Evolutionary conservation across 2,113 vertebrate genomes (phyloP).

Genomic region (Isichthys henryi): DNA sequence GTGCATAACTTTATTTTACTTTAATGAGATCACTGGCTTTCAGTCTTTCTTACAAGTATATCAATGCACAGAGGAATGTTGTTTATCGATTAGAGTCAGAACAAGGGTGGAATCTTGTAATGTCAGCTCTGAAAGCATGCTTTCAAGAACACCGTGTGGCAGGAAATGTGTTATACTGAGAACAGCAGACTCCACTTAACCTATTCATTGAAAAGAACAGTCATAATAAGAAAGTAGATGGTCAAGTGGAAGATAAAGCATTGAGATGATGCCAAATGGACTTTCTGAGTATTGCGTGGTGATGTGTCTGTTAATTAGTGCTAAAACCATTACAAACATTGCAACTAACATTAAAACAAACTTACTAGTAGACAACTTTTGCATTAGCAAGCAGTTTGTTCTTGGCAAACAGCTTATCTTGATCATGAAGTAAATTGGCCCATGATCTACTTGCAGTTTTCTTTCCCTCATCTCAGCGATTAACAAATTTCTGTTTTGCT

Average conservation of each 20-base stretch:
- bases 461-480: constrained; percentile 13
- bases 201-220: constrained; percentile 13
- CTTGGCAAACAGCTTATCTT: constrained; percentile 17
- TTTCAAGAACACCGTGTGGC: constrained; percentile 20
- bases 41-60: constrained; percentile 20
- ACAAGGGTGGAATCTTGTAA: constrained; percentile 29
- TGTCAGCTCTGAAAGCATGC: not conserved
- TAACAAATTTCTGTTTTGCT: constrained; percentile 21
- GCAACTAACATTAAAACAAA: not conserved
- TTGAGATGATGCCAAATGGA: constrained; percentile 20
- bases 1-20: constrained; percentile 35
- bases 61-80: constrained; percentile 30
- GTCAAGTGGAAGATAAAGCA: not conserved
- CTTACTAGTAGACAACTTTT: not conserved
- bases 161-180: constrained; percentile 24
- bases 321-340: not conserved
- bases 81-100: constrained; percentile 28
- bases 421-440: constrained; percentile 14
- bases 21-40: constrained; percentile 38
- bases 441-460: constrained; percentile 8
- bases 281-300: not conserved
- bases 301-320: not conserved
- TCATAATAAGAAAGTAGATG: constrained; percentile 20
- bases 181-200: not conserved
- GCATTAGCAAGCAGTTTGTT: not conserved